Conservation (phyloP, 1,140 invertebrate species). For the Tetragnatha versicolor region DNA sequence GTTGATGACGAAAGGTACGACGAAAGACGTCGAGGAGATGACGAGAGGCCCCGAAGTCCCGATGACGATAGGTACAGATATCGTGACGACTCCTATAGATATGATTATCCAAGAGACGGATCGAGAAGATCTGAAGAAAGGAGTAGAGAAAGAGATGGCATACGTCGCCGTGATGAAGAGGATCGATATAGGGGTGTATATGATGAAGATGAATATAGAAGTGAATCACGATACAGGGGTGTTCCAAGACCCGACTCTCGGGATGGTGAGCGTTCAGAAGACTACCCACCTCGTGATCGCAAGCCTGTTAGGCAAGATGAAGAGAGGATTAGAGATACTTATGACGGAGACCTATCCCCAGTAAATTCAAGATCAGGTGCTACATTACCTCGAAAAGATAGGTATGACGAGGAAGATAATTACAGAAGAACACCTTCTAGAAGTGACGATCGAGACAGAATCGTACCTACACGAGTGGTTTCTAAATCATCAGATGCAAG, state of each 20-base stretch:
- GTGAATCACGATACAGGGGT: neutral
- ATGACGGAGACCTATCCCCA: neutral
- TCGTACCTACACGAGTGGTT: slow-evolving; percentile 5
- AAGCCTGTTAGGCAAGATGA: neutral
- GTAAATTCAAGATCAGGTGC: neutral
- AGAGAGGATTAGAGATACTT: neutral
- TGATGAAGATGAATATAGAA: neutral
- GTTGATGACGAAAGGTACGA: neutral
- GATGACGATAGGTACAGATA: slow-evolving; percentile 12
- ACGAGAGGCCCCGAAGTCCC: neutral
- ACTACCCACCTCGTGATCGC: neutral
- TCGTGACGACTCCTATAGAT: neutral
- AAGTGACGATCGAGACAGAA: slow-evolving; percentile 6
- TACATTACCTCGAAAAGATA: neutral
- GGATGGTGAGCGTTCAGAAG: neutral
- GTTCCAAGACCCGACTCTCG: neutral
- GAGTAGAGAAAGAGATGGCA: neutral
- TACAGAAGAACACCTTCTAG: neutral
- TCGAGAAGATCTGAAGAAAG: neutral
- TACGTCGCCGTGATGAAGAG: neutral
- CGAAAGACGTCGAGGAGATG: neutral
- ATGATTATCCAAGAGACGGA: neutral
- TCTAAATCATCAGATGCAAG: neutral
- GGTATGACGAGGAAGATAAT: neutral
- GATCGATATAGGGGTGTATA: neutral